A percentile compares a stretch with the other conserved stretches of the same genome.
These are phyloP conservation scores for Oceanodroma leucorhoa DNA, from an alignment of 2,797 vertebrate species.

Conservation along the genomic window DNA sequence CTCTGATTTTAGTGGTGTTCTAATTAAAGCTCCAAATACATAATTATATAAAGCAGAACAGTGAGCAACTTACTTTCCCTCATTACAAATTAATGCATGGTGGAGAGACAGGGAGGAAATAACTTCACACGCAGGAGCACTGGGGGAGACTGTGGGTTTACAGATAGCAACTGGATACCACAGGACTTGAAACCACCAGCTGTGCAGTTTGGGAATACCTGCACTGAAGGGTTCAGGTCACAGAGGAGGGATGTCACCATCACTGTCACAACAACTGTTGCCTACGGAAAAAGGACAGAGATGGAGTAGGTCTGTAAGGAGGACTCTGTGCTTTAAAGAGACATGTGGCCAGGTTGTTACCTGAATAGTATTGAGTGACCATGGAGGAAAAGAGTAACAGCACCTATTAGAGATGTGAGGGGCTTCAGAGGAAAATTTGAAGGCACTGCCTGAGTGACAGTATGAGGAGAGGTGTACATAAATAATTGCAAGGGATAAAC, in stretches of 20 bases:
- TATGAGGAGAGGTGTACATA: neutral
- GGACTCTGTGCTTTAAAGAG: neutral
- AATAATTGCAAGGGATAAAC: constrained; percentile 12
- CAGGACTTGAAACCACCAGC: neutral
- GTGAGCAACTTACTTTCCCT: constrained; percentile 8
- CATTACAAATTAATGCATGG: neutral
- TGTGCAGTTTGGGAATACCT: neutral
- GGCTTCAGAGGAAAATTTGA: neutral
- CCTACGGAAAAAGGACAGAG: neutral
- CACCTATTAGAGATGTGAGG: neutral
- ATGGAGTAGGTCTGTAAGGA: neutral
- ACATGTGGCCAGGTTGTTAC: neutral
- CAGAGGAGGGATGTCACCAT: neutral
- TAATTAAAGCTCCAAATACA: constrained; percentile 39
- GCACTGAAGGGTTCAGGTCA: neutral
- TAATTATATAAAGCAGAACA: constrained; percentile 40
- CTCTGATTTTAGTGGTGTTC: constrained; percentile 20
- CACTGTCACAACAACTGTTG: neutral
- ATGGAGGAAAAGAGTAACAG: neutral
- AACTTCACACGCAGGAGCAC: neutral
- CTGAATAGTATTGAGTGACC: neutral
- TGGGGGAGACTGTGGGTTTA: neutral
- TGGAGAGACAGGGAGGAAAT: neutral
- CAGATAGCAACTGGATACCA: neutral
- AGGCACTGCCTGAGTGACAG: neutral